phyloP scores from a whole-genome alignment of 2,113 vertebrate genomes.

The Chelonoidis abingdonii region DNA sequence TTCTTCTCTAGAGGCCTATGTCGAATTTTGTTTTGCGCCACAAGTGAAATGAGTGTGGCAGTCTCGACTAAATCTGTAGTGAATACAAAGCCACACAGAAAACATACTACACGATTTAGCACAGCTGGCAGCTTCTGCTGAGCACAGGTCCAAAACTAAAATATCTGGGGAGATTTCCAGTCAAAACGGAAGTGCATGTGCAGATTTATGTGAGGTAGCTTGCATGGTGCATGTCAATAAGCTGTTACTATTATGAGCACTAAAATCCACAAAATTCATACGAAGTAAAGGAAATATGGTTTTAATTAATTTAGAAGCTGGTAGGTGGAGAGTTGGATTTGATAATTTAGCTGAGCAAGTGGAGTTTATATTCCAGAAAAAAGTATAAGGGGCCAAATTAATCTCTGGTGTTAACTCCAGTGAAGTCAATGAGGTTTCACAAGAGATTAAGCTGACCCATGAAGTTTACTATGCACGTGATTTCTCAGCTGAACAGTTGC shows the following conservation, averaged over 20 bases:
- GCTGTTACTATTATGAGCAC: slow-evolving; percentile 38
- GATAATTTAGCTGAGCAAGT: slow-evolving; percentile 20
- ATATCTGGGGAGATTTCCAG: not conserved
- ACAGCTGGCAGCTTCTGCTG: not conserved
- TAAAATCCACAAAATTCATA: slow-evolving; percentile 3
- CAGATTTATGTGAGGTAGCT: slow-evolving; percentile 24
- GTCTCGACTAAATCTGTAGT: slow-evolving; percentile 20
- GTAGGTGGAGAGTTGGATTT: slow-evolving; percentile 24
- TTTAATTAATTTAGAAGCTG: slow-evolving; percentile 40
- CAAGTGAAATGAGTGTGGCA: slow-evolving; percentile 47
- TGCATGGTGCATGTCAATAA: not conserved
- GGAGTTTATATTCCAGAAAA: slow-evolving; percentile 18
- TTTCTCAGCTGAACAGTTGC: slow-evolving; percentile 26
- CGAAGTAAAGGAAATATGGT: slow-evolving; percentile 17
- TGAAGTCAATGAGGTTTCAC: not conserved
- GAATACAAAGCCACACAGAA: not conserved
- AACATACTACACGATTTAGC: not conserved
- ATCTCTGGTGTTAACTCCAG: not conserved
- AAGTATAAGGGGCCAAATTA: not conserved
- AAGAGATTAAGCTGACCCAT: not conserved
- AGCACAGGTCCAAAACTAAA: slow-evolving; percentile 8
- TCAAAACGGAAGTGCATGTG: slow-evolving; percentile 12
- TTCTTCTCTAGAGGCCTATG: slow-evolving; percentile 2
- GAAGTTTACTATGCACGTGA: not conserved
- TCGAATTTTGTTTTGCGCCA: slow-evolving; percentile 45